Evolutionary conservation across 2,113 vertebrate species (phyloP).

Genomic region (Anarrhichthys ocellatus): DNA sequence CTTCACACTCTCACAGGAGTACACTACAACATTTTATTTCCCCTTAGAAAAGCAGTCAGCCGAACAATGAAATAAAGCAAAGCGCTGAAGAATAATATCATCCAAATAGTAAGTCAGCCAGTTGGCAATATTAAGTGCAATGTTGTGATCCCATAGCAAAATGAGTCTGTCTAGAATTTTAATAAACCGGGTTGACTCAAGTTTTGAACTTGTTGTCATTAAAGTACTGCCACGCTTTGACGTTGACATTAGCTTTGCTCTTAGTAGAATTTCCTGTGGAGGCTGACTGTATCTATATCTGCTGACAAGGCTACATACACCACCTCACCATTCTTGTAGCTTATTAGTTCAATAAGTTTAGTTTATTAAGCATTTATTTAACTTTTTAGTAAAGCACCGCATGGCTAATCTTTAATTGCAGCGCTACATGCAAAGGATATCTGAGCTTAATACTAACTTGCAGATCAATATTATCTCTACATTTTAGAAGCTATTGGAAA

Average conservation of each 20-base stretch:
- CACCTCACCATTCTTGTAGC: background rate
- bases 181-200: slow-evolving; percentile 27
- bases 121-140: slow-evolving; percentile 42
- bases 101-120: slow-evolving; percentile 60
- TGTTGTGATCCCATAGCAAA: slow-evolving; percentile 33
- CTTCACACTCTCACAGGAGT: slow-evolving; percentile 52
- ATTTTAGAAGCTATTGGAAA: background rate
- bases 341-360: background rate
- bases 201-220: slow-evolving; percentile 38
- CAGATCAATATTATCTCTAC: slow-evolving; percentile 2
- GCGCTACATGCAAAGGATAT: background rate
- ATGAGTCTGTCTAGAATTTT: slow-evolving; percentile 44
- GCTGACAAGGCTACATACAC: slow-evolving; percentile 1
- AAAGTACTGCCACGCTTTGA: slow-evolving; percentile 22
- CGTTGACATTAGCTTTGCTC: slow-evolving; percentile 16
- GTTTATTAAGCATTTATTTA: slow-evolving; percentile 14
- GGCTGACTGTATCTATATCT: background rate
- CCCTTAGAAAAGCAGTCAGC: slow-evolving; percentile 55
- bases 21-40: slow-evolving; percentile 37
- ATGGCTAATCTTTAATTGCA: slow-evolving; percentile 9
- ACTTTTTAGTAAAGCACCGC: background rate
- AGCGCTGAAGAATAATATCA: slow-evolving; percentile 35
- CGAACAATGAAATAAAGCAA: slow-evolving; percentile 46
- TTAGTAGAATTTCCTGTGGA: slow-evolving; percentile 20
- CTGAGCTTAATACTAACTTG: background rate